Conservation (phyloP, 37 sponge, comb jelly and placozoan species). For the Axinella damicornis region DNA sequence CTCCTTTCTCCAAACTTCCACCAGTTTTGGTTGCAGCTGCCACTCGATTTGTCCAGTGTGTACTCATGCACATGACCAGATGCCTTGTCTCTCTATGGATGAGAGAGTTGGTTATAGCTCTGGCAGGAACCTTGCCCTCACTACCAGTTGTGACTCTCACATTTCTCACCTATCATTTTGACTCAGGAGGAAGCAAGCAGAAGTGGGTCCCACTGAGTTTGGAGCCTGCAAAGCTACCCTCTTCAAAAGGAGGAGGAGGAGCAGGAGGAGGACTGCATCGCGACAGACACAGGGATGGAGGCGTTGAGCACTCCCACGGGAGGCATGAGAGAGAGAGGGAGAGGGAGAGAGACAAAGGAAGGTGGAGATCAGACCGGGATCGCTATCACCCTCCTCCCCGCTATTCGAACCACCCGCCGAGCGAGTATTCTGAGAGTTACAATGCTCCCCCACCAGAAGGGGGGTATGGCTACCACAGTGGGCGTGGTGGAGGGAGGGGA, state of each 20-base stretch:
- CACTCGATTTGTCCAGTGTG: no score
- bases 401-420: slow-evolving; percentile 28
- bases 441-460: not conserved
- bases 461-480: not conserved
- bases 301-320: slow-evolving; percentile 19
- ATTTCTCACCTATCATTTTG: no score
- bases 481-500: slow-evolving; percentile 23
- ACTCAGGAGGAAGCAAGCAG: slow-evolving; percentile 69
- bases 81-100: no score
- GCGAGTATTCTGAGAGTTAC: slow-evolving; percentile 7
- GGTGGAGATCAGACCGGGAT: slow-evolving; percentile 48
- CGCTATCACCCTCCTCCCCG: slow-evolving; percentile 51
- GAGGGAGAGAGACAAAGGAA: slow-evolving; percentile 29
- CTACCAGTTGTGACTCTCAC: no score
- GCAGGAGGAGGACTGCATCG: not conserved
- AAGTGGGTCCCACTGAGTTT: slow-evolving; percentile 80
- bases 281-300: slow-evolving; percentile 10
- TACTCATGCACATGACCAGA: no score
- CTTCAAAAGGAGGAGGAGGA: slow-evolving; percentile 5
- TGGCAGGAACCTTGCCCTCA: no score
- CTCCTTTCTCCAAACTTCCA: no score
- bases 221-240: slow-evolving; percentile 39
- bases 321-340: slow-evolving; percentile 1
- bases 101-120: no score
- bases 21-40: no score